Evolutionary conservation across 2,888 invertebrate species (phyloP).

Genomic region (Lordiphosa andalusiaca): DNA sequence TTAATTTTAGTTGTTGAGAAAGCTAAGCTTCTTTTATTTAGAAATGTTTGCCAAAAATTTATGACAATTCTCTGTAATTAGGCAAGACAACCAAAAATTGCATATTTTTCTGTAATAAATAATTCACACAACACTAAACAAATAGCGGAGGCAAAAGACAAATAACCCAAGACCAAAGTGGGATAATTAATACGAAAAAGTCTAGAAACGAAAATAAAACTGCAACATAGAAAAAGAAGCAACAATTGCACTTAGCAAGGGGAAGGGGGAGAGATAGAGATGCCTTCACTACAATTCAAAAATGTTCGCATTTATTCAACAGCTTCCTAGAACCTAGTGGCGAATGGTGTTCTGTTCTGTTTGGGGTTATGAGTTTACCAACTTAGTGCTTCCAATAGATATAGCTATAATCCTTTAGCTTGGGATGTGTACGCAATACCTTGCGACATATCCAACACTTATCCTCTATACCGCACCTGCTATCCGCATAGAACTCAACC

Average conservation of each 20-base stretch:
- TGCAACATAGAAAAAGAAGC: constrained; percentile 26
- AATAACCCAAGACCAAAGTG: constrained; percentile 31
- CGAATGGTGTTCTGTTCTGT: constrained; percentile 4
- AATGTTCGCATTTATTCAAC: constrained; percentile 62
- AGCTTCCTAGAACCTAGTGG: constrained; percentile 16
- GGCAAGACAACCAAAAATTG: constrained; percentile 37
- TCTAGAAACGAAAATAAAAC: constrained; percentile 46
- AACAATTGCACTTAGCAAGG: constrained; percentile 9
- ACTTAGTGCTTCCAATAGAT: constrained; percentile 63
- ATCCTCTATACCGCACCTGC: constrained; percentile 79
- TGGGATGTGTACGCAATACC: constrained; percentile 78
- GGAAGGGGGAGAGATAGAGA: too few species aligned
- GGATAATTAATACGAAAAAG: constrained; percentile 35
- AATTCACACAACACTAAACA: constrained; percentile 50
- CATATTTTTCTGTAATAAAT: constrained; percentile 50
- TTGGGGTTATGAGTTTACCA: background rate
- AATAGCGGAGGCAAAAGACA: constrained; percentile 39
- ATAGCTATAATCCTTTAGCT: constrained; percentile 77
- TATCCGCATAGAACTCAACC: constrained; percentile 79
- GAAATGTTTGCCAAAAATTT: constrained; percentile 46
- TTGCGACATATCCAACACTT: constrained; percentile 80
- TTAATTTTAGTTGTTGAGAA: background rate
- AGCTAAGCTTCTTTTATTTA: background rate
- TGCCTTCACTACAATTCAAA: constrained; percentile 16
- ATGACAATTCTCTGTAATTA: constrained; percentile 51